A percentile compares a stretch with the other conserved stretches of the same genome.
phyloP scores from a whole-genome alignment of 2,113 vertebrate genomes.

The Brachionichthys hirsutus region DNA sequence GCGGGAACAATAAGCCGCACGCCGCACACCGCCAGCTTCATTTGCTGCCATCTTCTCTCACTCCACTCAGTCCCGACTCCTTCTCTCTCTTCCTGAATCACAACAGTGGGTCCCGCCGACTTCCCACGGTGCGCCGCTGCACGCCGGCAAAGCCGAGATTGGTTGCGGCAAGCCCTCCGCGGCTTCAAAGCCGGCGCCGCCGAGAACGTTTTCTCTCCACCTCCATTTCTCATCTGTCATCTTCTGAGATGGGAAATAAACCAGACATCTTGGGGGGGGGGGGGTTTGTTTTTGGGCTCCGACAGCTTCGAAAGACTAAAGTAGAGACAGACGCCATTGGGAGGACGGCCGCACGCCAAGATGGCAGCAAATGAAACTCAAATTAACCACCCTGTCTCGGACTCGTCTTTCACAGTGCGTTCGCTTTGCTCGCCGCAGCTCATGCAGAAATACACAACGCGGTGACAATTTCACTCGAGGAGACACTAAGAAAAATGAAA shows the following conservation, averaged over 20 bases:
- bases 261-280: constrained; percentile 32
- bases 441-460: constrained; percentile 23
- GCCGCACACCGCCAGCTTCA: constrained; percentile 62
- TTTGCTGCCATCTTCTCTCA: constrained; percentile 69
- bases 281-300: neutral
- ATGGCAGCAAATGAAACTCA: constrained; percentile 32
- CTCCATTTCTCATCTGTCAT: constrained; percentile 64
- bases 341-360: constrained; percentile 23
- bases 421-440: constrained; percentile 6
- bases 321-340: constrained; percentile 26
- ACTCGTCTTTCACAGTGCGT: constrained; percentile 20
- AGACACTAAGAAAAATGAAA: constrained; percentile 27
- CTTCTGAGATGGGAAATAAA: constrained; percentile 54
- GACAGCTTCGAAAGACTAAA: constrained; percentile 31
- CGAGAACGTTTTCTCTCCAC: constrained; percentile 38
- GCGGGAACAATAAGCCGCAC: constrained; percentile 65
- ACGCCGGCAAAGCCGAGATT: constrained; percentile 61
- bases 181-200: constrained; percentile 55
- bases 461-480: constrained; percentile 25
- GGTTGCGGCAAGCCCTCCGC: constrained; percentile 57
- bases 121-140: constrained; percentile 58
- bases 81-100: constrained; percentile 27
- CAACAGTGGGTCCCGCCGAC: constrained; percentile 34
- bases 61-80: constrained; percentile 22
- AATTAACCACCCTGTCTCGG: constrained; percentile 23